Base-by-base conservation (phyloP, 2,797 vertebrate genomes). In the Columba guinea region DNA sequence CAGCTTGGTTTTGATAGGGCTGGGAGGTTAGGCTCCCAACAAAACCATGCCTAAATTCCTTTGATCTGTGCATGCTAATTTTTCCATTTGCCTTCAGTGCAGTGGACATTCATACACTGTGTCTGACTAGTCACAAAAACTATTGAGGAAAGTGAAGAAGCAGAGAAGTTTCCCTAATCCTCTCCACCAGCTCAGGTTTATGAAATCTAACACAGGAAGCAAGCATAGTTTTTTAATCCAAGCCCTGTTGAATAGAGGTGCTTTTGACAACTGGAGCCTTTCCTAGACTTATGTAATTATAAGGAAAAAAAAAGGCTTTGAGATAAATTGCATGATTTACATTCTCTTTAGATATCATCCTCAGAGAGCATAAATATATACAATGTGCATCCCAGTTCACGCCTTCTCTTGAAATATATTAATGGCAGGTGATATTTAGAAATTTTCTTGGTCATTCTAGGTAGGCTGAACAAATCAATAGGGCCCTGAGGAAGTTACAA, bases 1-100 rank as follows among this genome's bases (percentile, higher is more conserved):
- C 24, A 64, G 5, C 18, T 10, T 71, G 49, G 46, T 73, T 87
- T 87, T 71, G 37, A 84, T 15, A 78, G 13, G 28, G 28, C 51
- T 58, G 34, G 24, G 18, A 27, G 78, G 21, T 41, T 60, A 52
- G 35, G 30, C 11, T 87, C 3, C 9, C n/a, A 88, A 49, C 2
- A 93, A 93, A 83, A 53, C 14, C 12, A 41, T 44, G 28, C 17
- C 27, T 51, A 65, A 73, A 63, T 83, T 88, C 34, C 23, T 77
- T 55, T 56, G 11, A 81, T 18, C 48, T 84, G 15, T 0, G 0
- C 15, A 13, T 35, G 5, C 6, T 82, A 56, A 28, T 63, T 86
- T 80, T 90, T 67, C 14, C 5, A 70, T 90, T 83, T 70, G 8
- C 8, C 6, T 81, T 74, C 39, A 71, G 7, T 49, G 10, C 5